Conservation (phyloP, 2,797 vertebrate genomes). For the Dendrocincla fuliginosa region DNA sequence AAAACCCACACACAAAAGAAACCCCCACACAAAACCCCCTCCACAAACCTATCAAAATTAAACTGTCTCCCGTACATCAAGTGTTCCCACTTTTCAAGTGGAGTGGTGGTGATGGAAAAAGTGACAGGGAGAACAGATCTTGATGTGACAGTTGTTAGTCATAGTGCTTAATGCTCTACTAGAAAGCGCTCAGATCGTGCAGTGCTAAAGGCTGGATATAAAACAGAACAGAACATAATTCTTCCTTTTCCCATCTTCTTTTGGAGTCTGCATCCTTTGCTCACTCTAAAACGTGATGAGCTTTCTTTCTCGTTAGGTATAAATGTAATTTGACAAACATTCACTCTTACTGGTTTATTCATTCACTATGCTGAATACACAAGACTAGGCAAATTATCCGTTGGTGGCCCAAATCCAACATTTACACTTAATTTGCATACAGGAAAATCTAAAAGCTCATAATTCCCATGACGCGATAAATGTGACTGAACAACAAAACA, state of each 20-base stretch:
- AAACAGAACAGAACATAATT: background rate
- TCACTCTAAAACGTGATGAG: background rate
- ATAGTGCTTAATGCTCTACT: background rate
- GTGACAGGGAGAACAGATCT: conserved; percentile 25
- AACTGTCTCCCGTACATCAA: background rate
- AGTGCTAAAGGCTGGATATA: background rate
- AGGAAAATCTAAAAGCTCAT: background rate
- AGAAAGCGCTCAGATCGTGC: background rate
- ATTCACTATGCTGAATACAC: background rate
- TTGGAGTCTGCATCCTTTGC: background rate
- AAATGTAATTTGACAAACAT: conserved; percentile 2
- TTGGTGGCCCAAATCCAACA: background rate
- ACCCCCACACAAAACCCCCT: background rate
- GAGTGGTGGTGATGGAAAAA: background rate
- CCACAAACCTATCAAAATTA: background rate
- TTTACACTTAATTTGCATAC: background rate
- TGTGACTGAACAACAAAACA: background rate
- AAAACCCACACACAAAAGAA: too few relatives aligned
- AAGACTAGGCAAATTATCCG: background rate
- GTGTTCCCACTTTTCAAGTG: conserved; percentile 6
- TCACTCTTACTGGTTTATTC: background rate
- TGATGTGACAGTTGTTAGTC: conserved; percentile 53
- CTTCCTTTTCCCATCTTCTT: background rate
- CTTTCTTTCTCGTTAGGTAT: conserved; percentile 11
- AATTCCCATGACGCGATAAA: background rate